Percentiles rank a stretch among this genome's conserved stretches.
These are phyloP conservation scores for Zelostemma sp. DNA, from an alignment of 1,140 invertebrate species.

Conservation along the genomic window DNA sequence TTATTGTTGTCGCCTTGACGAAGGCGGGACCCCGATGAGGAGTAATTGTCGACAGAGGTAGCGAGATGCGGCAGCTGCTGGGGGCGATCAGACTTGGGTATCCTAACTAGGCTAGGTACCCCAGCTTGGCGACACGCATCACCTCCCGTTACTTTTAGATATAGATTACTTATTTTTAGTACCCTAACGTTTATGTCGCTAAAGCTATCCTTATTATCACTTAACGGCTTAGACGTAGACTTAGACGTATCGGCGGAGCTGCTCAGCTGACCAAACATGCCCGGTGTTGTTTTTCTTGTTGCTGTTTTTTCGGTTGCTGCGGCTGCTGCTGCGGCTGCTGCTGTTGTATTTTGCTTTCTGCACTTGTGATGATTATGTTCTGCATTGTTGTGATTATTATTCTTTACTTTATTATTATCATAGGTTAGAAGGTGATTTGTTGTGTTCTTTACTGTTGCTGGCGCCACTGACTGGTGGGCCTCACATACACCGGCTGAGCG, in stretches of 20 bases:
- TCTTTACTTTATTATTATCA: slow-evolving; percentile 68
- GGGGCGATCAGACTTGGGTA: slow-evolving; percentile 71
- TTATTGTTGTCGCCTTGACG: slow-evolving; percentile 68
- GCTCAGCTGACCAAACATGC: slow-evolving; percentile 65
- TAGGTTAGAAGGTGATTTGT: slow-evolving; percentile 69
- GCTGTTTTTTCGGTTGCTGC: slow-evolving; percentile 37
- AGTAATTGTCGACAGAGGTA: slow-evolving; percentile 65
- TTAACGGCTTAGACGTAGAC: slow-evolving; percentile 71
- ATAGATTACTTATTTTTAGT: slow-evolving; percentile 65
- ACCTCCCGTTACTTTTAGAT: slow-evolving; percentile 61
- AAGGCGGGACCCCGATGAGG: slow-evolving; percentile 68
- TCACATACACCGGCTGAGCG: slow-evolving; percentile 66
- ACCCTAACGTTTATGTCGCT: slow-evolving; percentile 70
- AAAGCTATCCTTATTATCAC: slow-evolving; percentile 72
- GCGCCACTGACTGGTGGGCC: slow-evolving; percentile 68
- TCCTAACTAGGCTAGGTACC: slow-evolving; percentile 72
- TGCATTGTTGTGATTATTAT: slow-evolving; percentile 68
- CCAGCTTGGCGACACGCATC: slow-evolving; percentile 61
- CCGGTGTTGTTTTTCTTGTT: slow-evolving; percentile 61
- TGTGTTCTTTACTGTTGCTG: slow-evolving; percentile 68
- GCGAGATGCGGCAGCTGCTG: slow-evolving; percentile 64
- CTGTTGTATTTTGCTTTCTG: slow-evolving; percentile 60
- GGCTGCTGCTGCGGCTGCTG: slow-evolving; percentile 43
- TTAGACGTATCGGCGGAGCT: slow-evolving; percentile 70
- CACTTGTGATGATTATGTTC: slow-evolving; percentile 71